Evolutionary conservation across 2,888 invertebrate species (phyloP).

Genomic region (Hesperia comma): DNA sequence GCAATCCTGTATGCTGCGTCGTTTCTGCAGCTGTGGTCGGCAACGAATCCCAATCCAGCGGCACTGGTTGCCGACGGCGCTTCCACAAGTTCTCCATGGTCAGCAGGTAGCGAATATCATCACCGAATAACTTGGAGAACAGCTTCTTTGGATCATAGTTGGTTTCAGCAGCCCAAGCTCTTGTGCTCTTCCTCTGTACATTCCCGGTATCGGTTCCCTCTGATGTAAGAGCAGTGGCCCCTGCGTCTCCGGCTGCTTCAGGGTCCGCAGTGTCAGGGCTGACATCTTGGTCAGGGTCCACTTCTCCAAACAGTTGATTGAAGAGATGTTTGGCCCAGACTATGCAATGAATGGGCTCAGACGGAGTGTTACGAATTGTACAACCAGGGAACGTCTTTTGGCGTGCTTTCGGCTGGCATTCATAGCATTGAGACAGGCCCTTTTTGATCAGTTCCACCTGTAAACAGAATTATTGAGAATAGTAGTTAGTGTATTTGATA

Average conservation of each 20-base stretch:
- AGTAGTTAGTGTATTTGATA: too few relatives aligned
- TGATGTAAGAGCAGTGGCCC: constrained; percentile 80
- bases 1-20: constrained; percentile 78
- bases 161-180: constrained; percentile 93
- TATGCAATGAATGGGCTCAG: constrained; percentile 99
- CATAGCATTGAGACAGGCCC: constrained; percentile 97
- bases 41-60: constrained; percentile 88
- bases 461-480: neutral
- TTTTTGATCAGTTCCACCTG: constrained; percentile 93
- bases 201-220: constrained; percentile 80
- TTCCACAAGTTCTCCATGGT: constrained; percentile 99
- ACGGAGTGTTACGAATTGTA: constrained; percentile 99
- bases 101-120: constrained; percentile 97
- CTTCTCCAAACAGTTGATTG: constrained; percentile 99
- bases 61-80: constrained; percentile 92
- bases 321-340: constrained; percentile 99
- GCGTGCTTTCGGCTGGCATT: constrained; percentile 95
- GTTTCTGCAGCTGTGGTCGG: constrained; percentile 81
- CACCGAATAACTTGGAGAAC: constrained; percentile 96
- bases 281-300: constrained; percentile 97
- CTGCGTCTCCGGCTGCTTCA: constrained; percentile 91
- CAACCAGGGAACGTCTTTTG: constrained; percentile 98
- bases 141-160: constrained; percentile 93
- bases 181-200: constrained; percentile 88
- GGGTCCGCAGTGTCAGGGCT: constrained; percentile 99